Conservation (phyloP, 2,888 invertebrate species). For the Aromia moschata region DNA sequence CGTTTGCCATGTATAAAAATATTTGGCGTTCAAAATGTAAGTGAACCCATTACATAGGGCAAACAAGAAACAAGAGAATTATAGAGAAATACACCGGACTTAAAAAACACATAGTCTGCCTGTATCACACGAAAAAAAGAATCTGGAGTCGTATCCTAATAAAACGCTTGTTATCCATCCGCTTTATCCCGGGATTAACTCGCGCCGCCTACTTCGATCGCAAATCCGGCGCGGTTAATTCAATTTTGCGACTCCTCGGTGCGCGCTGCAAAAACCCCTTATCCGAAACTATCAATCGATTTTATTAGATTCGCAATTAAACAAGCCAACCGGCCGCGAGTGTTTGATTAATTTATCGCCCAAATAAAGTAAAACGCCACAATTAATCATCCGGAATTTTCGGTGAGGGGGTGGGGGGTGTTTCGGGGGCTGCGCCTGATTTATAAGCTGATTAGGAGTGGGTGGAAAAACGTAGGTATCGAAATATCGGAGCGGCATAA, state of each 20-base stretch:
- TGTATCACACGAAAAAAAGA: too few species aligned
- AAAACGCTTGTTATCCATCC: too few species aligned
- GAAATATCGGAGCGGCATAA: slow-evolving; percentile 17
- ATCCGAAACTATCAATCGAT: slow-evolving; percentile 18
- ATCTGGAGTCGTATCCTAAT: too few species aligned
- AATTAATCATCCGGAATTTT: slow-evolving; percentile 39
- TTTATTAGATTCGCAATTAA: slow-evolving; percentile 29
- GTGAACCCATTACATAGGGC: too few species aligned
- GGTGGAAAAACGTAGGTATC: slow-evolving; percentile 25
- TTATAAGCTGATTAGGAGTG: not conserved
- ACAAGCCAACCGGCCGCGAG: slow-evolving; percentile 21
- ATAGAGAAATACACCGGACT: too few species aligned
- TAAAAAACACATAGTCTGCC: too few species aligned
- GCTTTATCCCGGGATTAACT: not conserved
- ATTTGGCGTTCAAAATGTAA: too few species aligned
- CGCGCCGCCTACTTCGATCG: not conserved
- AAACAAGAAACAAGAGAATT: too few species aligned
- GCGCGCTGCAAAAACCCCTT: not conserved
- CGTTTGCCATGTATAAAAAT: too few species aligned
- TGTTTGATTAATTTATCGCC: slow-evolving; percentile 37
- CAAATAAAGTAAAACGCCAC: slow-evolving; percentile 36
- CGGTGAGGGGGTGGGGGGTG: too few species aligned
- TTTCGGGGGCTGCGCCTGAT: not conserved
- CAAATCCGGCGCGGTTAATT: not conserved
- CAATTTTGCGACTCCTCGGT: not conserved